A percentile compares a stretch with the other conserved stretches of the same genome.
phyloP scores from a whole-genome alignment of 2,888 invertebrate species.

The Ecliptopera silaceata region DNA sequence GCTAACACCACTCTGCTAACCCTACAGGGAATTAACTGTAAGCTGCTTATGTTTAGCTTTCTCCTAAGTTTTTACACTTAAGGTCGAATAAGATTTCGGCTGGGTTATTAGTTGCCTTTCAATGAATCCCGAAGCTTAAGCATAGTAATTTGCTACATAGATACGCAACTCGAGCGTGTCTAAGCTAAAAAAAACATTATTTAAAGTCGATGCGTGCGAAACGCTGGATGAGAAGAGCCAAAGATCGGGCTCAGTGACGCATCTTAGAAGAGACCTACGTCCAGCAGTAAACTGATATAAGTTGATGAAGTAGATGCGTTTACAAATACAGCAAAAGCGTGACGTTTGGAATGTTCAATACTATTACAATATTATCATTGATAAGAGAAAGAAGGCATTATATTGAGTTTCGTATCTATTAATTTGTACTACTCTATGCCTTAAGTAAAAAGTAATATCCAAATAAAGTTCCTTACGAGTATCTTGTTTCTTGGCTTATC shows the following conservation, averaged over 20 bases:
- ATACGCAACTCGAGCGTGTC: not conserved
- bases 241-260: too few species aligned
- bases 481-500: slow-evolving; percentile 14
- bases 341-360: too few species aligned
- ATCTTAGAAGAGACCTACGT: too few species aligned
- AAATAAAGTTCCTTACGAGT: slow-evolving; percentile 15
- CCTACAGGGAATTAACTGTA: slow-evolving; percentile 10
- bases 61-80: slow-evolving; percentile 22
- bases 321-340: too few species aligned
- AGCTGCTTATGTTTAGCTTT: slow-evolving; percentile 19
- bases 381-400: not conserved
- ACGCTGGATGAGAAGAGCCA: too few species aligned
- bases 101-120: slow-evolving; percentile 18
- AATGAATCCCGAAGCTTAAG: slow-evolving; percentile 7
- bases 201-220: too few species aligned
- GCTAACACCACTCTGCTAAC: not conserved
- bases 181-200: too few species aligned
- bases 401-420: slow-evolving; percentile 3
- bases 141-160: not conserved
- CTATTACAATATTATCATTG: too few species aligned
- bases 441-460: slow-evolving; percentile 22
- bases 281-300: too few species aligned
- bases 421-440: not conserved
- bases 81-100: slow-evolving; percentile 14
- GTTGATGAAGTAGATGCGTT: too few species aligned